Percentiles rank a stretch among this genome's conserved stretches.
Conservation (phyloP, 2,888 invertebrate genomes). For the Rhopalosiphum nymphaeae region DNA sequence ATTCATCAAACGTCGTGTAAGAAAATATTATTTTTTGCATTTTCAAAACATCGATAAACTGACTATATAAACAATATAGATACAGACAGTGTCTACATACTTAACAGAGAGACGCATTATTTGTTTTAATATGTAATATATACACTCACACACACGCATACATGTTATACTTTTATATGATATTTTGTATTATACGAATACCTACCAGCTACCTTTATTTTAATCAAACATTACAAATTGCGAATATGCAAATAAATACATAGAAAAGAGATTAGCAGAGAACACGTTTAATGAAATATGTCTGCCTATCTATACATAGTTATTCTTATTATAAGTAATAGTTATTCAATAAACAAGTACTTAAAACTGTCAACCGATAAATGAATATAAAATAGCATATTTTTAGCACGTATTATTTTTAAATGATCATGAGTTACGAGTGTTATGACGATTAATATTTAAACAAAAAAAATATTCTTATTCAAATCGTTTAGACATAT, state of each 20-base stretch:
- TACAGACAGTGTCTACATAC: background rate
- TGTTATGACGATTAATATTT: background rate
- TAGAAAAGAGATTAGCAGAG: background rate
- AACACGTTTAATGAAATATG: background rate
- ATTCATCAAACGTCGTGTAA: conserved; percentile 42
- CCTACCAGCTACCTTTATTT: background rate
- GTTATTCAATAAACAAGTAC: background rate
- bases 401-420: background rate
- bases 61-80: conserved; percentile 3
- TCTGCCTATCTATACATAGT: background rate
- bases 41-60: background rate
- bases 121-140: background rate
- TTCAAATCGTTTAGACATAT: background rate
- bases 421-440: background rate
- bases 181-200: background rate
- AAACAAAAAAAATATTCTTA: background rate
- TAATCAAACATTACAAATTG: background rate
- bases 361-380: background rate
- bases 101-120: background rate
- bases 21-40: conserved; percentile 45
- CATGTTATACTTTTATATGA: background rate
- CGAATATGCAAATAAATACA: background rate
- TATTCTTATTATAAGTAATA: background rate
- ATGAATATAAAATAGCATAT: background rate
- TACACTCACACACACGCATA: background rate